Evolutionary conservation across 2,888 invertebrate genomes (phyloP).

Genomic region (Yponomeuta plumbellus): DNA sequence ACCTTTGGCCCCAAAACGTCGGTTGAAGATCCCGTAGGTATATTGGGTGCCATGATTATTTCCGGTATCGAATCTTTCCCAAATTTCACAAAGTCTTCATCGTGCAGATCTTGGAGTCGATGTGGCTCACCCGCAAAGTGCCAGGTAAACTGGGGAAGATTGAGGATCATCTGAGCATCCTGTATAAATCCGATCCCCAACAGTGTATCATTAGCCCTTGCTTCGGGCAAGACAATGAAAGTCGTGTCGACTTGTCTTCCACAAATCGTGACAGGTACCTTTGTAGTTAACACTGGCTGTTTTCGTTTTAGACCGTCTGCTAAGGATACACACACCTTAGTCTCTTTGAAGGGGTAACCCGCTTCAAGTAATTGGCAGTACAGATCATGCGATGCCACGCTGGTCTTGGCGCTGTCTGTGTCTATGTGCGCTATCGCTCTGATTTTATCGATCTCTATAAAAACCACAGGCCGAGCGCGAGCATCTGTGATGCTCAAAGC

Average conservation of each 20-base stretch:
- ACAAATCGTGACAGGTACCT: neutral
- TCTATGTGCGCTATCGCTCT: constrained; percentile 21
- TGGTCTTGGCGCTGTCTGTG: constrained; percentile 23
- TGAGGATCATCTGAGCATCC: neutral
- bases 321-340: constrained; percentile 10
- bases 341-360: constrained; percentile 17
- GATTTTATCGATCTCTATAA: constrained; percentile 14
- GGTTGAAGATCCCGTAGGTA: neutral
- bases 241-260: neutral
- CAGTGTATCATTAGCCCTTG: neutral
- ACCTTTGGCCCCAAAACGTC: too few species aligned
- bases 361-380: constrained; percentile 16
- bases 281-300: neutral
- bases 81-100: constrained; percentile 9
- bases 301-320: constrained; percentile 5
- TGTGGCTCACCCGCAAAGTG: neutral
- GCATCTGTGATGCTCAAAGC: too few species aligned
- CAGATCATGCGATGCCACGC: constrained; percentile 22
- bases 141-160: constrained; percentile 5
- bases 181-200: constrained; percentile 12
- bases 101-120: neutral
- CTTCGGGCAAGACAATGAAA: constrained; percentile 3
- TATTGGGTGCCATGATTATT: neutral
- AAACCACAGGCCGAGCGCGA: constrained; percentile 22
- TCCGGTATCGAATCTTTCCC: neutral